Percentiles rank a stretch among this genome's conserved stretches.
Conservation (phyloP, 2,797 vertebrate species). For the Petrocephalus sullivani region DNA sequence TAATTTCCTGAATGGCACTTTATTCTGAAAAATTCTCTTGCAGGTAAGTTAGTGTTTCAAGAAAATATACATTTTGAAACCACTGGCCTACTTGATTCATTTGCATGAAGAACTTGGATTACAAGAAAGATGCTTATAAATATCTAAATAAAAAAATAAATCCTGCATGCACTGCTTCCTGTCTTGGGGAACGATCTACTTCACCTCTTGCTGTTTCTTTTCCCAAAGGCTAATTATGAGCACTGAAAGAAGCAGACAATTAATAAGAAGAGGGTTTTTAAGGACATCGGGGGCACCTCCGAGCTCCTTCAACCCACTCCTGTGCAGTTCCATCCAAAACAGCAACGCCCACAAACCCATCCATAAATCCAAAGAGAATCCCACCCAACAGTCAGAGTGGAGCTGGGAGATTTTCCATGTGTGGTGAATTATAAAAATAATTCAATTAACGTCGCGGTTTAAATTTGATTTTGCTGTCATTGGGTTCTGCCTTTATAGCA, state of each 20-base stretch:
- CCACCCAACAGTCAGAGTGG: neutral
- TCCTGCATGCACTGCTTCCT: neutral
- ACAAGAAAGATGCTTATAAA: neutral
- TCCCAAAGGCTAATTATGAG: neutral
- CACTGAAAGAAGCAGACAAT: constrained; percentile 6
- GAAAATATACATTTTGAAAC: neutral
- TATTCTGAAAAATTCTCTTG: neutral
- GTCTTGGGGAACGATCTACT: neutral
- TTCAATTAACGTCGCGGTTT: neutral
- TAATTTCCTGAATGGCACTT: neutral
- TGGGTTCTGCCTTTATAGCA: neutral
- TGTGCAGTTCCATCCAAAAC: neutral
- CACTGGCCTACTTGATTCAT: neutral
- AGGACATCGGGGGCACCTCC: neutral
- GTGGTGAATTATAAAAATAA: constrained; percentile 2
- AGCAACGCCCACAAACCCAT: neutral
- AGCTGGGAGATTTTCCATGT: neutral
- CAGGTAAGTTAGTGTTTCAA: neutral
- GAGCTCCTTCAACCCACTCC: neutral
- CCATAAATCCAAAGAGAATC: neutral
- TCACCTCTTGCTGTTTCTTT: neutral
- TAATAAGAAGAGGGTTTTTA: neutral
- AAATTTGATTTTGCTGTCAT: neutral
- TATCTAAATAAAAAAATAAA: neutral
- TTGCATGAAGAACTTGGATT: neutral